A percentile compares a stretch with the other conserved stretches of the same genome.
phyloP scores from a whole-genome alignment of 2,888 invertebrate genomes.

The Therioaphis trifolii region DNA sequence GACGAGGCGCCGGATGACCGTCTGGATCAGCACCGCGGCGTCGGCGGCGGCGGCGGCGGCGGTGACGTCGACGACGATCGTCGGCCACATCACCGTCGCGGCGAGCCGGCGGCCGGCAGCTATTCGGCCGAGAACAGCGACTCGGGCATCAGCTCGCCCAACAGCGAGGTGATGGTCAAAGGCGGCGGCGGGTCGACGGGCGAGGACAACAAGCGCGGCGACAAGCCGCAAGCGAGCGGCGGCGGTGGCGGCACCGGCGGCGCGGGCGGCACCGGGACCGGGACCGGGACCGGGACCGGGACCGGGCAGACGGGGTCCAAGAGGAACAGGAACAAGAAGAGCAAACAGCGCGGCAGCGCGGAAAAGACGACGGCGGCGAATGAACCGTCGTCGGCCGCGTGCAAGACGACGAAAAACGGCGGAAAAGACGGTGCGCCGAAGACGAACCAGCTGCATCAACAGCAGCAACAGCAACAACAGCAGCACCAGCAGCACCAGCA shows the following conservation, averaged over 20 bases:
- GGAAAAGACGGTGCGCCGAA: no score
- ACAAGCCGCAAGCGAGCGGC: neutral
- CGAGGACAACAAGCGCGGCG: slow-evolving; percentile 26
- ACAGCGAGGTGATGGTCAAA: slow-evolving; percentile 62
- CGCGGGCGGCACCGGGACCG: neutral
- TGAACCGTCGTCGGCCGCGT: neutral
- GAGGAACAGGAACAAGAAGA: slow-evolving; percentile 47
- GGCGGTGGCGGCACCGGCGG: neutral
- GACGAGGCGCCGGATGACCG: no score
- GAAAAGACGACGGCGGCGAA: neutral
- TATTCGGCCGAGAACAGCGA: slow-evolving; percentile 62
- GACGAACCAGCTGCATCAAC: neutral
- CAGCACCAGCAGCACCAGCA: slow-evolving; percentile 16
- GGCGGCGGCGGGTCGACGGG: neutral
- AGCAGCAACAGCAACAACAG: neutral
- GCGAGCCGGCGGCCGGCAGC: neutral
- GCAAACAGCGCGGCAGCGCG: slow-evolving; percentile 27
- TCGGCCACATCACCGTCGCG: neutral
- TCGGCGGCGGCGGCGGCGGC: neutral
- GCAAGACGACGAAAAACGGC: neutral
- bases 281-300: neutral
- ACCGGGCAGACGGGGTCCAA: neutral
- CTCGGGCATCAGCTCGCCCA: slow-evolving; percentile 64
- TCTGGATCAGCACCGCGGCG: no score
- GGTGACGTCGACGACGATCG: neutral